Conservation (phyloP, 2,797 vertebrate genomes). For the Sebastes itinus region DNA sequence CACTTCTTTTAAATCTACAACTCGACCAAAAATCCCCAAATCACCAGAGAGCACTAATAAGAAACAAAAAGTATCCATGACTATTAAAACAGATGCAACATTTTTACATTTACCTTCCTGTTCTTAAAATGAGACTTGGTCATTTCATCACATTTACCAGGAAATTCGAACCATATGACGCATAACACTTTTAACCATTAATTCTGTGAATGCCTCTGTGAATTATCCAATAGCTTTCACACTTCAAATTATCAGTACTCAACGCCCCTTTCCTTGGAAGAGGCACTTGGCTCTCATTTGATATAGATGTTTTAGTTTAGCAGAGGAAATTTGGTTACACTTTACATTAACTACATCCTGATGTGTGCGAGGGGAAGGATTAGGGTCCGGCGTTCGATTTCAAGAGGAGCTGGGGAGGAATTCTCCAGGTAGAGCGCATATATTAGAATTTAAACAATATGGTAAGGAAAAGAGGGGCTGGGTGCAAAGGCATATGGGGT, state of each 20-base stretch:
- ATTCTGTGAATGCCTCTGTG: constrained; percentile 63
- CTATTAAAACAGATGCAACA: constrained; percentile 8
- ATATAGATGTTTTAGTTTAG: constrained; percentile 83
- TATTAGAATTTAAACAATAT: constrained; percentile 83
- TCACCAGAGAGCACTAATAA: background rate
- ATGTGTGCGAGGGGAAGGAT: constrained; percentile 79
- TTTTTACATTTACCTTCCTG: constrained; percentile 27
- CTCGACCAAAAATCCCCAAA: background rate
- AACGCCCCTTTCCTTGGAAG: constrained; percentile 63
- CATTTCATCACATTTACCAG: constrained; percentile 59
- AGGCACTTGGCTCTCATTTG: constrained; percentile 74
- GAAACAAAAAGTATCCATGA: background rate
- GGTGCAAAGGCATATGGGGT: constrained; percentile 70
- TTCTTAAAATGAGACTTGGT: constrained; percentile 52
- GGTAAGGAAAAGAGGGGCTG: constrained; percentile 55
- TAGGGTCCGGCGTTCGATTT: constrained; percentile 78
- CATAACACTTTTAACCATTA: constrained; percentile 63
- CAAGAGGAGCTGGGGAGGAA: constrained; percentile 74
- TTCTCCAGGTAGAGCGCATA: constrained; percentile 75
- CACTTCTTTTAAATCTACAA: background rate
- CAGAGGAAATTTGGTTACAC: constrained; percentile 84
- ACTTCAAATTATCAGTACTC: constrained; percentile 64
- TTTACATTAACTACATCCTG: constrained; percentile 83
- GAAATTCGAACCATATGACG: constrained; percentile 74
- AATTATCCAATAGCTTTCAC: constrained; percentile 72